Evolutionary conservation across 2,888 invertebrate species (phyloP), one percentile per base, ranked within the genome.

Genomic region (Epinotia bilunana): DNA sequence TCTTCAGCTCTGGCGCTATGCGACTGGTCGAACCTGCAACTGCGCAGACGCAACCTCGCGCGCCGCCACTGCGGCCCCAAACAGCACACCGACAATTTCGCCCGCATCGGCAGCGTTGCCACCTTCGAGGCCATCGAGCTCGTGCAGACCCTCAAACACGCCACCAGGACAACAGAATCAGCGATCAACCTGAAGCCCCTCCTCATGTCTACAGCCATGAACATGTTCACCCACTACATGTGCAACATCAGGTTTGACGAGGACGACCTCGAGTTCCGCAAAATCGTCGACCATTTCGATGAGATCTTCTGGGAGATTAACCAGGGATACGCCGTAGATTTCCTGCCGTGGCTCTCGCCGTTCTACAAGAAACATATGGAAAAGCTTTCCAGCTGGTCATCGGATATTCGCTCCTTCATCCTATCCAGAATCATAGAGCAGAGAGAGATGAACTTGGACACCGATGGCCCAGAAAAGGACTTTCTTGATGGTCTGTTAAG

Each of bases 251-350:
- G 96, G 2, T 97, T 97, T 82, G 95, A 96, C 58, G 95, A 96
- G 73, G 94, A 95, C 0, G 97, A 98, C 79, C 74, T 83, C 0
- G 95, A 96, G 20, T 98, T 98, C 90, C 91, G 94, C 65, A 93
- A 94, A 74, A 94, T 96, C 7, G 97, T 97, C 0, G 92, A 95
- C 33, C 95, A 95, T 74, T 98, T 98, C 86, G 98, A 98, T 82
- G 96, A 97, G 81, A 97, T 98, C 69, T 98, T 98, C 91, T 98
- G 97, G 96, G 98, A 98, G 85, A 98, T 98, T 78, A 98, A 98
- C 87, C 97, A 97, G 82, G 98, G 98, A 0, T 98, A 97, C 86
- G 97, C 97, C 0, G 95, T 98, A 0, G 98, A 98, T 83, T 98
- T 98, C 83, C 84, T 98, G 28, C 98, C 98, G 0, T 97, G 97